phyloP scores from a whole-genome alignment of 2,113 vertebrate species.

The Cynocephalus volans region DNA sequence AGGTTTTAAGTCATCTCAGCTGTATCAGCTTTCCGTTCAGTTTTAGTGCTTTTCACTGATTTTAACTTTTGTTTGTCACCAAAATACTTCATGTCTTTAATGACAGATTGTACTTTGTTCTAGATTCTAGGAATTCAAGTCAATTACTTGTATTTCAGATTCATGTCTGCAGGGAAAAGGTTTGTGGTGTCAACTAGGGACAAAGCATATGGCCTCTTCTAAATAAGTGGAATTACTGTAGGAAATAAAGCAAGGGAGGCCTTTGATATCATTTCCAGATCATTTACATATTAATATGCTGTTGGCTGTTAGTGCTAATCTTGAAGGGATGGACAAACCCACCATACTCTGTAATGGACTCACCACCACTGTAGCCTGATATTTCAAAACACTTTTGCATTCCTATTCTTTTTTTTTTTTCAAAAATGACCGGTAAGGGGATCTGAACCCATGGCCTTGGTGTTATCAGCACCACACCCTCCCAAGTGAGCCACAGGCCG shows the following conservation, averaged over 20 bases:
- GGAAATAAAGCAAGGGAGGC: background rate
- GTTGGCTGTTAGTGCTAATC: slow-evolving; percentile 45
- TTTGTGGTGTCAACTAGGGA: background rate
- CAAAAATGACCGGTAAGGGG: too few relatives aligned
- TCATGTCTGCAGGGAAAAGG: background rate
- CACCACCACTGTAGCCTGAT: background rate
- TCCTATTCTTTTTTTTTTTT: slow-evolving; percentile 5
- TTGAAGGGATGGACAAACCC: background rate
- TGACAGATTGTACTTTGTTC: slow-evolving; percentile 15
- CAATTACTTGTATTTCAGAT: slow-evolving; percentile 18
- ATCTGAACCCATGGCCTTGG: too few relatives aligned
- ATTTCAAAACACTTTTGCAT: slow-evolving; percentile 34
- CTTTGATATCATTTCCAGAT: background rate
- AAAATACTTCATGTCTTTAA: slow-evolving; percentile 52
- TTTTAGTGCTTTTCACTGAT: slow-evolving; percentile 49
- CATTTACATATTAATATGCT: background rate
- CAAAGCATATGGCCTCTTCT: slow-evolving; percentile 14
- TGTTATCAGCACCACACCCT: too few relatives aligned
- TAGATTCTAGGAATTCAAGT: background rate
- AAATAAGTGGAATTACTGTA: background rate
- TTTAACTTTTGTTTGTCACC: slow-evolving; percentile 8
- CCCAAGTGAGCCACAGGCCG: too few relatives aligned
- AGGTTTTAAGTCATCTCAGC: slow-evolving; percentile 37
- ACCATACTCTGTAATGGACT: background rate
- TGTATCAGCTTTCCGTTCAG: slow-evolving; percentile 19